phyloP scores from a whole-genome alignment of 2,888 invertebrate genomes.

The Celastrina argiolus region DNA sequence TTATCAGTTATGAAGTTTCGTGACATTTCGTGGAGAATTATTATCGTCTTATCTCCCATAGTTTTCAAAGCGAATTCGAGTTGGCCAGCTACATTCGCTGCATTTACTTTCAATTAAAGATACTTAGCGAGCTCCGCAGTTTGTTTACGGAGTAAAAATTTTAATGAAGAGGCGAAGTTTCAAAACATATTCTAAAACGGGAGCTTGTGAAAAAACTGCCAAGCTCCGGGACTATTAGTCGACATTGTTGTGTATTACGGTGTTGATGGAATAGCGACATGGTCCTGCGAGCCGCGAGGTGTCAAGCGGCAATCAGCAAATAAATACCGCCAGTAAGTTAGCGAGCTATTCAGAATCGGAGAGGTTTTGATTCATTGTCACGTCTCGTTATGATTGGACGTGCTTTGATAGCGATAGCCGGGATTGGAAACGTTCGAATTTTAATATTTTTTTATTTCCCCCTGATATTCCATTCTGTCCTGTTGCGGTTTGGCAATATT shows the following conservation, averaged over 20 bases:
- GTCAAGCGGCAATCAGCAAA: slow-evolving; percentile 73
- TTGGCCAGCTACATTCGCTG: slow-evolving; percentile 53
- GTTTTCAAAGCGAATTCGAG: slow-evolving; percentile 57
- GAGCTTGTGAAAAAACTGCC: slow-evolving; percentile 31
- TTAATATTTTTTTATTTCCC: slow-evolving; percentile 65
- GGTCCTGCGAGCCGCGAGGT: slow-evolving; percentile 58
- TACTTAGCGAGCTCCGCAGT: slow-evolving; percentile 34
- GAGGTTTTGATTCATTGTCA: slow-evolving; percentile 74
- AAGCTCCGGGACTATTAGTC: slow-evolving; percentile 57
- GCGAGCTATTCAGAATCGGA: slow-evolving; percentile 69
- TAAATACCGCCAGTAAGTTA: slow-evolving; percentile 74
- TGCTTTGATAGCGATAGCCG: slow-evolving; percentile 74
- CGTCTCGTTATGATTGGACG: slow-evolving; percentile 76
- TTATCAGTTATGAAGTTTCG: slow-evolving; percentile 76
- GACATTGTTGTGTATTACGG: slow-evolving; percentile 54
- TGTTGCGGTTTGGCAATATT: slow-evolving; percentile 64
- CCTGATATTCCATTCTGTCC: slow-evolving; percentile 68
- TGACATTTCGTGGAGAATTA: slow-evolving; percentile 74
- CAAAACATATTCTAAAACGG: slow-evolving; percentile 38
- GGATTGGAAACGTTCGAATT: slow-evolving; percentile 71
- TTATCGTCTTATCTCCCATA: slow-evolving; percentile 68
- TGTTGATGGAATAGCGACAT: slow-evolving; percentile 72
- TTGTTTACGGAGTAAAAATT: slow-evolving; percentile 27
- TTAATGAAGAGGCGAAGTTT: slow-evolving; percentile 30
- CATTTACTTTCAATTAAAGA: slow-evolving; percentile 62